phyloP scores from a whole-genome alignment of 2,113 vertebrate genomes.

The Bostrychus sinensis region DNA sequence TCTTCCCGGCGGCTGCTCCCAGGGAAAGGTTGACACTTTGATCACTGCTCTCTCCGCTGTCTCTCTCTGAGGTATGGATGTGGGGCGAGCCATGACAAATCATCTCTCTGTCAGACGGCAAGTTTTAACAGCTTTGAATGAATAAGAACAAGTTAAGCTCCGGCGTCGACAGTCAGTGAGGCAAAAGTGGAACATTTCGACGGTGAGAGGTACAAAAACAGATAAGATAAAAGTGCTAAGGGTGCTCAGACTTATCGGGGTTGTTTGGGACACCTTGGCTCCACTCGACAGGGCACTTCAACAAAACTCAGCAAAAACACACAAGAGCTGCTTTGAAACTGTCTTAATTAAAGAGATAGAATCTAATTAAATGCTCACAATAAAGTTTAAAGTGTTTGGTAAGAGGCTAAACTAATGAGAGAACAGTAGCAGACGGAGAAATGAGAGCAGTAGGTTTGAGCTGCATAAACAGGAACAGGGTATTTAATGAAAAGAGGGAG shows the following conservation, averaged over 20 bases:
- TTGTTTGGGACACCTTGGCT: slow-evolving; percentile 1
- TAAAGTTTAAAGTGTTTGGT: slow-evolving; percentile 5
- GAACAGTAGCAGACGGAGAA: slow-evolving; percentile 6
- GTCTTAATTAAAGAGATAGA: slow-evolving; percentile 47
- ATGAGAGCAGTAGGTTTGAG: slow-evolving; percentile 6
- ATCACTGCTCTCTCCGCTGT: neutral
- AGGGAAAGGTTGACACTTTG: slow-evolving; percentile 9
- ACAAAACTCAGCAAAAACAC: slow-evolving; percentile 23
- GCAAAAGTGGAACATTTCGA: neutral
- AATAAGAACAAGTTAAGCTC: neutral
- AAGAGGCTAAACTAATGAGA: slow-evolving; percentile 30
- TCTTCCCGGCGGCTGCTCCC: neutral
- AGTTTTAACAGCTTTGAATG: neutral
- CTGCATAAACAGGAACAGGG: slow-evolving; percentile 2
- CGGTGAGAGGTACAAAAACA: neutral
- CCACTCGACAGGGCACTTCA: slow-evolving; percentile 8
- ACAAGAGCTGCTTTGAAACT: slow-evolving; percentile 6
- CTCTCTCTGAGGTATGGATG: slow-evolving; percentile 3
- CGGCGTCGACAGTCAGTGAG: neutral
- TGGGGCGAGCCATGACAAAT: slow-evolving; percentile 1
- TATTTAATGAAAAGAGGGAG: neutral
- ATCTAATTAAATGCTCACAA: slow-evolving; percentile 52
- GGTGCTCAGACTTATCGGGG: slow-evolving; percentile 2
- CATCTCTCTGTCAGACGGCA: slow-evolving; percentile 6
- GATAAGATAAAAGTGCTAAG: neutral